phyloP scores from a whole-genome alignment of 2,888 invertebrate genomes.

The Tipula confusa region DNA sequence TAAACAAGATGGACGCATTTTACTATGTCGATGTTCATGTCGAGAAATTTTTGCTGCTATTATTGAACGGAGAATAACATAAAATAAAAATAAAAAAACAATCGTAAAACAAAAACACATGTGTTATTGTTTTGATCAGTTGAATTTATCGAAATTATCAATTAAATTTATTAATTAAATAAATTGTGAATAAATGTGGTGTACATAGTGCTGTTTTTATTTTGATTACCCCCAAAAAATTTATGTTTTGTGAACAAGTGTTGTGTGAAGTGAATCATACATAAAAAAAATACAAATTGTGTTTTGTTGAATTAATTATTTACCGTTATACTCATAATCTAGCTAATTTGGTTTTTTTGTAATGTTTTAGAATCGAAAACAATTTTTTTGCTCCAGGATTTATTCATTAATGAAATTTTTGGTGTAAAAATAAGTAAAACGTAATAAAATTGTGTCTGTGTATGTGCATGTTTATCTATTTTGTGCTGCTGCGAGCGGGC shows the following conservation, averaged over 20 bases:
- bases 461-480: background rate
- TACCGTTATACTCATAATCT: background rate
- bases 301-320: background rate
- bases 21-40: background rate
- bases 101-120: background rate
- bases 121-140: background rate
- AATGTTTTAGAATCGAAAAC: background rate
- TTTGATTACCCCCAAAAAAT: background rate
- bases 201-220: background rate
- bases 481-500: background rate
- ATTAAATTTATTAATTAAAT: background rate
- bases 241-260: background rate
- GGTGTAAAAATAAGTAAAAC: background rate
- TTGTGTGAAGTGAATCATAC: background rate
- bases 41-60: background rate
- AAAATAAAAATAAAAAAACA: background rate
- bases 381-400: background rate
- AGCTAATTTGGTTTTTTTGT: background rate
- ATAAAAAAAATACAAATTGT: background rate
- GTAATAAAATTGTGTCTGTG: background rate
- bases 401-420: background rate
- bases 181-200: background rate
- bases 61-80: background rate
- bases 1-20: slow-evolving; percentile 25
- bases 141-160: background rate